Conservation (phyloP, 2,113 vertebrate species). For the Telmatochromis sp. region DNA sequence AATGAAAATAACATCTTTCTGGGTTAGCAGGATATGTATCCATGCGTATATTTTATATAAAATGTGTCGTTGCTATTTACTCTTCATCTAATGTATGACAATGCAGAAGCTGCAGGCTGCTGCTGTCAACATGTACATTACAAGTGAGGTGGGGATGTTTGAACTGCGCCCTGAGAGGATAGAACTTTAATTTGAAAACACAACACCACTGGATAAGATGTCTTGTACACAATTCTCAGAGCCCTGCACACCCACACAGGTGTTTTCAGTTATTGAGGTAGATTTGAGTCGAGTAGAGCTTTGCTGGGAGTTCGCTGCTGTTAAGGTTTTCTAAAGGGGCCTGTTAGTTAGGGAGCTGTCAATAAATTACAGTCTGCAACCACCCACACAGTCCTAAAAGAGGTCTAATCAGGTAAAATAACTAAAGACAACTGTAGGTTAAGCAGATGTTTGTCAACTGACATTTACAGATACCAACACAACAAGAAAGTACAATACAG, state of each 20-base stretch:
- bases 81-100: not conserved
- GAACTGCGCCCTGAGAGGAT: not conserved
- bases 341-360: not conserved
- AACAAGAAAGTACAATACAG: not conserved
- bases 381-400: not conserved
- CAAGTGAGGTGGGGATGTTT: not conserved
- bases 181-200: constrained; percentile 3
- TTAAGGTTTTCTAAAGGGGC: not conserved
- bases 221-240: not conserved
- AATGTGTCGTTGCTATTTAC: not conserved
- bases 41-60: not conserved
- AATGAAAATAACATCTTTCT: not conserved
- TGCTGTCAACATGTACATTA: not conserved
- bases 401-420: not conserved
- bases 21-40: not conserved
- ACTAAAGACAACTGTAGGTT: not conserved
- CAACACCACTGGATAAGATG: not conserved
- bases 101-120: not conserved
- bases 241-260: not conserved
- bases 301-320: not conserved
- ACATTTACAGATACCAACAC: not conserved
- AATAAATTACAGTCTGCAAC: not conserved
- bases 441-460: not conserved
- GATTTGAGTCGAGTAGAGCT: not conserved
- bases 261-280: not conserved